Evolutionary conservation across 2,888 invertebrate genomes (phyloP).

Genomic region (Ophion costatus): DNA sequence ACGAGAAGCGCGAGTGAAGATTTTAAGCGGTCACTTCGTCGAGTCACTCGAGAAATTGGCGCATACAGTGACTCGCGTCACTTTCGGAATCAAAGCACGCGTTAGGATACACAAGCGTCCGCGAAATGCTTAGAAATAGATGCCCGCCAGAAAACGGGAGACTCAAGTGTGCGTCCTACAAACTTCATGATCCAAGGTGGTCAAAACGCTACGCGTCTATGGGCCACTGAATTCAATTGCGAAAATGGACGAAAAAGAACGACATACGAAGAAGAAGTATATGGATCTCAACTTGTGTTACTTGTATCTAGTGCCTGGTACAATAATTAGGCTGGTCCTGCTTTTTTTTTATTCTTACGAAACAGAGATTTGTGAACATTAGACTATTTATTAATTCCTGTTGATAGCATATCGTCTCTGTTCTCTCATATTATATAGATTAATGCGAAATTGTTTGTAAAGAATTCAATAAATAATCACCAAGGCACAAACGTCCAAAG

Average conservation of each 20-base stretch:
- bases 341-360: slow-evolving; percentile 8
- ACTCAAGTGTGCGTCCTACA: neutral
- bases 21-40: too few relatives aligned
- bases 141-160: neutral
- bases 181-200: too few relatives aligned
- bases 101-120: too few relatives aligned
- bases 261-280: neutral
- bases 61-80: too few relatives aligned
- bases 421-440: slow-evolving; percentile 21
- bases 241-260: neutral
- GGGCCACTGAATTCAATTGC: neutral
- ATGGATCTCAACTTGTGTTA: slow-evolving; percentile 10
- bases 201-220: too few relatives aligned
- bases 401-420: slow-evolving; percentile 19
- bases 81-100: too few relatives aligned
- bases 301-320: slow-evolving; percentile 28
- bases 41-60: too few relatives aligned
- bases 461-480: slow-evolving; percentile 44
- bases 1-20: too few relatives aligned
- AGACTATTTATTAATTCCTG: slow-evolving; percentile 30
- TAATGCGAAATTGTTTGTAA: slow-evolving; percentile 36
- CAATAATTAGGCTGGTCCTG: slow-evolving; percentile 47
- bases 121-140: neutral
- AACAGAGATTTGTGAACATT: slow-evolving; percentile 1
- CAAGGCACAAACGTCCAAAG: slow-evolving; percentile 9